These are phyloP conservation scores for Epizoanthus ramosus DNA, from an alignment of 92 coral and sea anemone genomes.

Conservation along the genomic window DNA sequence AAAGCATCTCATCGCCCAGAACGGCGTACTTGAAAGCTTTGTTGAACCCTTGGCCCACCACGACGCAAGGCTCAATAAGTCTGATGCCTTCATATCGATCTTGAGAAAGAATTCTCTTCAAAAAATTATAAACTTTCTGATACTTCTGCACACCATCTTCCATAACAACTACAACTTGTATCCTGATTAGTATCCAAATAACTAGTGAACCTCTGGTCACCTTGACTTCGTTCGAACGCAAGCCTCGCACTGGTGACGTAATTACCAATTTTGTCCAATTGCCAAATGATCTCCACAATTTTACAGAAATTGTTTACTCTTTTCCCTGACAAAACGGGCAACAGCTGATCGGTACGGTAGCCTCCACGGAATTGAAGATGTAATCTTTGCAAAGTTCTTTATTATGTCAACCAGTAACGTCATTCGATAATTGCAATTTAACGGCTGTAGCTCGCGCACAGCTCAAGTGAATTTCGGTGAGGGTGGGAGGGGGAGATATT, in stretches of 20 bases:
- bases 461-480: too few species aligned
- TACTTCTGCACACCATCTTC: constrained; percentile 84
- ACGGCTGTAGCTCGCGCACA: too few species aligned
- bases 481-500: too few species aligned
- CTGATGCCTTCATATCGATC: constrained; percentile 88
- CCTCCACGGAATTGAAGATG: too few species aligned
- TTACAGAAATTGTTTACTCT: too few species aligned
- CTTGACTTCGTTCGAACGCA: neutral
- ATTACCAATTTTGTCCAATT: constrained; percentile 17
- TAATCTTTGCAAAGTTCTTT: too few species aligned
- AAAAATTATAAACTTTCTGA: constrained; percentile 93
- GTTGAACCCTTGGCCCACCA: constrained; percentile 86
- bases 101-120: constrained; percentile 83
- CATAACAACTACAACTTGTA: constrained; percentile 17
- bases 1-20: constrained; percentile 88
- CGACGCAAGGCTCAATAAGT: constrained; percentile 93
- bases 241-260: constrained; percentile 1
- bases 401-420: too few species aligned
- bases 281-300: neutral
- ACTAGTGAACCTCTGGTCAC: too few species aligned
- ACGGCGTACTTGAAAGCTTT: constrained; percentile 88
- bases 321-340: too few species aligned
- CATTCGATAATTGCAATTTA: too few species aligned
- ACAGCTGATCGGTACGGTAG: too few species aligned
- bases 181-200: too few species aligned